Base-by-base conservation (phyloP, 2,888 invertebrate genomes). In the Tyria jacobaeae region DNA sequence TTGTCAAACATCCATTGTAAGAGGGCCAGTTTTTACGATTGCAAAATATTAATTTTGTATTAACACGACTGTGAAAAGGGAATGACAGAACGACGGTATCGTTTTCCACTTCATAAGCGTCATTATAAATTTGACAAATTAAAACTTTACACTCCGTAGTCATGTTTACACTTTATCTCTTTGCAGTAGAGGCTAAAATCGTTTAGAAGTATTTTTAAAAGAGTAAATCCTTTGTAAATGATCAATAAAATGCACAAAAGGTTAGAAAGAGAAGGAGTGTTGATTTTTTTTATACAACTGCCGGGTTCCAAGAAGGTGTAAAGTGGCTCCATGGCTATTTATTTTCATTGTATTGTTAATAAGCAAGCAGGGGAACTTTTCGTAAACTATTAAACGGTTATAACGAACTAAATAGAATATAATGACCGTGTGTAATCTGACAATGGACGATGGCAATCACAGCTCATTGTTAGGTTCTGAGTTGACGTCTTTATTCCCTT, bases 341-440 rank as follows among this genome's bases (percentile, higher is more conserved):
- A 92, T 91, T 74, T 91, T 93, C 90, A 92, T 92, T 93, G 92
- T 93, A 92, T 94, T 94, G 91, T 94, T 94, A 93, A 94, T 94
- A 92, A 89, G 91, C 92, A 89, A 89, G 91, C 87, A 88, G 88
- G 89, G 89, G 85, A 86, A 86, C 85, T 83, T 81, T 86, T 83
- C 86, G 87, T 87, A 87, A 87, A 89, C 89, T 90, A 92, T 94
- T 93, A 93, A 93, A 94, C 88, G 92, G 87, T 93, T 93, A 94
- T 94, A 93, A 92, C 91, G 90, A 89, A 89, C 91, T 93, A 94
- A 94, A 94, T 93, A 89, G 92, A 94, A 92, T 93, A 94, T 94
- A 93, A 94, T 94, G 84, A 91, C 88, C 89, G 88, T 90, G 91
- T 85, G 92, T 92, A 92, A 92, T 91, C 83, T 81, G 71, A 89